Evolutionary conservation across 1,140 invertebrate genomes (phyloP), one percentile per base, ranked within the genome.

Genomic region (Cherax quadricarinatus): DNA sequence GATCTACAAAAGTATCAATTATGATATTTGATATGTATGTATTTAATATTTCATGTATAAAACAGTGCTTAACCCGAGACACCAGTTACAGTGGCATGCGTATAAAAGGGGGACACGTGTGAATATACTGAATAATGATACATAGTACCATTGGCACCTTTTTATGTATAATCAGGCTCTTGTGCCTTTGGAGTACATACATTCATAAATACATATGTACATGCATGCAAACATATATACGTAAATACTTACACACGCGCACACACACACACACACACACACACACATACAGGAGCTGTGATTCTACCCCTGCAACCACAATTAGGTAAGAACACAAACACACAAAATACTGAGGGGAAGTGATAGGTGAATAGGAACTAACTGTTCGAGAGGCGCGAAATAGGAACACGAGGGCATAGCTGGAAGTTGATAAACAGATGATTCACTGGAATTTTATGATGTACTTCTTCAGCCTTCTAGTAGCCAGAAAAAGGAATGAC

Each of bases 1-100:
- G 24, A 75, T 30, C 70, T 75, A 75, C 70, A 75, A 75, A 75
- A 75, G 70, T 75, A 75, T 75, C 30, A 75, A 75, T 75, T 75
- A 75, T 30, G n/a, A 6, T 75, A 30, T 24, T 30, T 75, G 70
- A 75, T 75, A 75, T 75, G 70, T 75, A 4, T 75, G 24, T 75
- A 30, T 18, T 70, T 70, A 21, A 18, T 30, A 21, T 75, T 75
- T 75, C 1, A 30, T 30, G 24, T 75, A 75, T 75, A 75, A 75
- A 75, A 75, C 30, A 75, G n/a, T 30, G 24, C 70, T 75, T 75
- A n/a, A 75, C 70, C 12, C 0, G 9, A 41, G 30, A 75, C n/a
- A 30, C 24, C 24, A 75, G 30, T 41, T 30, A 75, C 70, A 75
- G 4, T 21, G n/a, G 70, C 30, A 75, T 75, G 24, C 21, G 18